phyloP scores from a whole-genome alignment of 2,888 invertebrate genomes.

The Chrysolina oricalcia region DNA sequence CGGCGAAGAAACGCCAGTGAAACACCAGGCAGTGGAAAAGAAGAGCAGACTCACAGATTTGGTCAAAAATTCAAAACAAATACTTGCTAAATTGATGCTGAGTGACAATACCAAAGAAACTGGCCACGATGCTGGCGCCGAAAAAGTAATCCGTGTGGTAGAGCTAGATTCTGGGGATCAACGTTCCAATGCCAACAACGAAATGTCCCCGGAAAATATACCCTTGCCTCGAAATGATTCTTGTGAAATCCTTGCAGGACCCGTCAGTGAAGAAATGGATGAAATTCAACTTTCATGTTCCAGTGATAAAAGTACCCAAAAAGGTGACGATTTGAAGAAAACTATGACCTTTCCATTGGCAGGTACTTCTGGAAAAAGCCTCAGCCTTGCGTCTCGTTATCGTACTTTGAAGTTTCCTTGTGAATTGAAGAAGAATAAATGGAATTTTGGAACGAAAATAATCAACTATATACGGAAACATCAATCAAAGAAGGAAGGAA shows the following conservation, averaged over 20 bases:
- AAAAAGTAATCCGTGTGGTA: constrained; percentile 52
- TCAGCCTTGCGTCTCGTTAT: constrained; percentile 52
- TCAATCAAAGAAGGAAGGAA: constrained; percentile 47
- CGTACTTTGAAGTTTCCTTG: constrained; percentile 55
- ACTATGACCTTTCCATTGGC: constrained; percentile 60
- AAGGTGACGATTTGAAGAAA: constrained; percentile 47
- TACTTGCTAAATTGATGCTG: constrained; percentile 60
- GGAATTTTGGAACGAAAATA: constrained; percentile 60
- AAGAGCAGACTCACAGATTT: constrained; percentile 69
- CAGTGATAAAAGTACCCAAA: constrained; percentile 33
- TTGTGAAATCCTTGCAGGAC: constrained; percentile 39
- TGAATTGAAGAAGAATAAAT: constrained; percentile 59
- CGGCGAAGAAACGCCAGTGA: constrained; percentile 46
- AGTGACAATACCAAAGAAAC: constrained; percentile 64
- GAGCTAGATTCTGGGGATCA: constrained; percentile 52
- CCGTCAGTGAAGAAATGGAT: constrained; percentile 52
- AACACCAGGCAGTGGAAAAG: constrained; percentile 69
- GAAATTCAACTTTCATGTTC: constrained; percentile 49
- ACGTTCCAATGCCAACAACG: constrained; percentile 41
- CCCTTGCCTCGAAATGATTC: constrained; percentile 53
- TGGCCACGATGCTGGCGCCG: constrained; percentile 48
- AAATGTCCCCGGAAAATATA: constrained; percentile 48
- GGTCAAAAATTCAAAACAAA: constrained; percentile 68
- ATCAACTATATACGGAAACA: constrained; percentile 59
- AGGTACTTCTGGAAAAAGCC: constrained; percentile 50